Evolutionary conservation across 2,113 vertebrate genomes (phyloP).

Genomic region (Hippocampus mohnikei): DNA sequence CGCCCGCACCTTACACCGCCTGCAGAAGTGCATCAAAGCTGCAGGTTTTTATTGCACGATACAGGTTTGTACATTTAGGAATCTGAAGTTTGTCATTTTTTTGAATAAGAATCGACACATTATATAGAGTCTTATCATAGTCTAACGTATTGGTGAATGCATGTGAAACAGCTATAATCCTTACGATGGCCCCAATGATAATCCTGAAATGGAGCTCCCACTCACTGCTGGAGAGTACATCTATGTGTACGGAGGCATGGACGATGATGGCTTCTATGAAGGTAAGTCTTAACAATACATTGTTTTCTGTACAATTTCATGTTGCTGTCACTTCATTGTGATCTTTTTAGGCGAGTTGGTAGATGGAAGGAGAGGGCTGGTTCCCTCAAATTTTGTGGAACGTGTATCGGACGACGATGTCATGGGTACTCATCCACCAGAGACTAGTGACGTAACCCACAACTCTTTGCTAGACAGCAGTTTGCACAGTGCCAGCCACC

Average conservation of each 20-base stretch:
- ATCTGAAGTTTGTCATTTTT: too few relatives aligned
- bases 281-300: conserved; percentile 62
- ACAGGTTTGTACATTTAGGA: conserved; percentile 76
- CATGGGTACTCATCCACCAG: conserved; percentile 79
- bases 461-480: conserved; percentile 89
- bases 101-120: neutral
- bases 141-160: neutral
- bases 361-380: conserved; percentile 94
- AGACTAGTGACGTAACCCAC: conserved; percentile 81
- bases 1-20: conserved; percentile 77
- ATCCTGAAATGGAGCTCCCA: conserved; percentile 93
- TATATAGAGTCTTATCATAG: neutral
- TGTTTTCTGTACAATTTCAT: neutral
- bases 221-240: conserved; percentile 97
- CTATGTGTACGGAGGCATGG: conserved; percentile 95
- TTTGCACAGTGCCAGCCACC: conserved; percentile 83
- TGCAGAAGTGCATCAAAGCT: conserved; percentile 80
- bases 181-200: conserved; percentile 95
- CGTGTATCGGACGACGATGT: conserved; percentile 92
- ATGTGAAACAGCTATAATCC: conserved; percentile 85
- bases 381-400: conserved; percentile 98
- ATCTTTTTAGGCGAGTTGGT: conserved; percentile 85
- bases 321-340: neutral
- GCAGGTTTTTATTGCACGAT: conserved; percentile 93
- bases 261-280: conserved; percentile 98